Evolutionary conservation across 2,888 invertebrate genomes (phyloP), one percentile per base, ranked within the genome.

Genomic region (Morpho achilles): DNA sequence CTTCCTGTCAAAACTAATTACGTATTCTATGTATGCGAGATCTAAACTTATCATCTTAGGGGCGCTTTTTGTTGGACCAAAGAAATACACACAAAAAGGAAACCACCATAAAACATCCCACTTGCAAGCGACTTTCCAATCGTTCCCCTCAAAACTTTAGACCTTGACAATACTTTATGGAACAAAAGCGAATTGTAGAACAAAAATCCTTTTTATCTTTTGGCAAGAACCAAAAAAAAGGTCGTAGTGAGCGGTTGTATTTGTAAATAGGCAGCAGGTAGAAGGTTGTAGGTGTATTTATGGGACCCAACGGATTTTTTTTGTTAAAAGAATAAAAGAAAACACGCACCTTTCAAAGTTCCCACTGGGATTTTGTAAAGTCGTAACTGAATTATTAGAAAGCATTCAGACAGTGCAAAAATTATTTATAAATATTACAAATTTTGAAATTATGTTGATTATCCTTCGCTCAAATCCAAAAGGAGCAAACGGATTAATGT

Each of bases 261-360:
- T 86, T 80, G 84, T 88, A 86, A 87, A 88, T 82, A 80, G 77
- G 76, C 72, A 67, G 85, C 89, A 89, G 89, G 89, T 89, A 89
- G 87, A 82, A 75, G 82, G 78, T 87, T 84, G 86, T 88, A 85
- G 87, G 87, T 85, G 87, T 82, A 85, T 85, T 82, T 81, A 82
- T 74, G 74, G 72, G 48, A 73, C 78, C 74, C 74, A 79, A 79
- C 77, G 77, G 77, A 77, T 76, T 66, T 76, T 77, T 77, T 77
- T 75, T 68, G 61, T 60, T 51, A 69, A 77, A 74, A 77, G 75
- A 74, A 72, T 62, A 63, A 66, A 69, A 64, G 64, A 62, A 50
- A 67, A 66, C 74, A 76, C 79, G 78, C 86, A 86, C 86, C 84
- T 87, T 87, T 86, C 69, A 63, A 80, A 80, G 76, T 87, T 87